These are phyloP conservation scores for Argyresthia goedartella DNA, from an alignment of 2,888 invertebrate species.

Conservation along the genomic window DNA sequence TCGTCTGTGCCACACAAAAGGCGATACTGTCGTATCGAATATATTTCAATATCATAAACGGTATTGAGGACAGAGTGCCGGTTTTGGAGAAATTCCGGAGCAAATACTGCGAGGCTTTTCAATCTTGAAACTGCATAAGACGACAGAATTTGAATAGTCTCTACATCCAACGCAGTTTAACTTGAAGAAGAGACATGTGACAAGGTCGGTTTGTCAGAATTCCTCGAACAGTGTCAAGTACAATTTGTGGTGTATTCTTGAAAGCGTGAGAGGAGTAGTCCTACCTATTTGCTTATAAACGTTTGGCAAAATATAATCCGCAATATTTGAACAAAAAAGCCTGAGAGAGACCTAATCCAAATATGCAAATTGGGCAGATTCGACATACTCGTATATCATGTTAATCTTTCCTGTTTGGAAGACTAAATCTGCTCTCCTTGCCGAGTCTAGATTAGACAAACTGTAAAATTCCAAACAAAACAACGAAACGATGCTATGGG, in stretches of 20 bases:
- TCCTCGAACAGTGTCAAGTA: constrained; percentile 29
- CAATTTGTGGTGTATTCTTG: constrained; percentile 12
- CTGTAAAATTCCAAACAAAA: neutral
- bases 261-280: constrained; percentile 22
- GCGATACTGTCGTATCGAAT: too few species aligned
- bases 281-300: constrained; percentile 17
- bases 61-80: neutral
- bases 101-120: neutral
- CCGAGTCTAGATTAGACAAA: neutral
- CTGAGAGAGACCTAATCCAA: neutral
- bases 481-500: too few species aligned
- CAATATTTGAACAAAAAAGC: too few species aligned
- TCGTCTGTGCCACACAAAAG: too few species aligned
- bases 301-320: constrained; percentile 7
- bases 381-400: neutral
- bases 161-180: neutral
- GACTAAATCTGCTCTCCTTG: too few species aligned
- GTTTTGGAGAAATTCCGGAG: neutral
- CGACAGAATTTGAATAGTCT: neutral
- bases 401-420: too few species aligned
- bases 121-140: neutral
- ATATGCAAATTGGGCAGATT: too few species aligned
- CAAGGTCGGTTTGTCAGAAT: constrained; percentile 11
- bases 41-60: neutral
- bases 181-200: neutral